These are phyloP conservation scores for Thamnophis sirtalis DNA, from an alignment of 2,113 vertebrate genomes.

Conservation along the genomic window DNA sequence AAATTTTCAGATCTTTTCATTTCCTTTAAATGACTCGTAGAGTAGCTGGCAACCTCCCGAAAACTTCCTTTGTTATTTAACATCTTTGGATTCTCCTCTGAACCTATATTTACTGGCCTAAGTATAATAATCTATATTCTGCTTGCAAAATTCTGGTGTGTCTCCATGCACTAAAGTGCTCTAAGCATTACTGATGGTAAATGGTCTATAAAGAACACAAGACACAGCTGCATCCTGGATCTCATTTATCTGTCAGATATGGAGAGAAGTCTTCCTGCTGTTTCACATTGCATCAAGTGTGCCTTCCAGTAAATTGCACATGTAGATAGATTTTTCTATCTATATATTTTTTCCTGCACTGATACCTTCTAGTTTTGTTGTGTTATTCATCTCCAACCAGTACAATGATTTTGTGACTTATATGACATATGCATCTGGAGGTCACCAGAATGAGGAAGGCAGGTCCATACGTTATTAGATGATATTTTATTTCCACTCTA, in stretches of 20 bases:
- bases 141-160: not conserved
- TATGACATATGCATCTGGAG: not conserved
- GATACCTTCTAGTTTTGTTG: not conserved
- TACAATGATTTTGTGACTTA: not conserved
- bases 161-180: not conserved
- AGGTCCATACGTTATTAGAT: not conserved
- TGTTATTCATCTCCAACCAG: not conserved
- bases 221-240: not conserved
- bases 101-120: not conserved
- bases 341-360: not conserved
- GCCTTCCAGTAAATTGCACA: not conserved
- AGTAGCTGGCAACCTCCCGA: not conserved
- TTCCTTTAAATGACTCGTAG: not conserved
- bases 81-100: not conserved
- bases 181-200: not conserved
- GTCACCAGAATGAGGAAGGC: not conserved
- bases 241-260: not conserved
- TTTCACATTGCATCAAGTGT: not conserved
- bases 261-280: not conserved
- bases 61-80: no score
- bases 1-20: not conserved
- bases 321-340: not conserved
- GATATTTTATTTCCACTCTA: not conserved
- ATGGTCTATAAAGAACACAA: not conserved
- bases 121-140: not conserved